Conservation (phyloP, 2,888 invertebrate species). For the Lissocephala sabroskyi region DNA sequence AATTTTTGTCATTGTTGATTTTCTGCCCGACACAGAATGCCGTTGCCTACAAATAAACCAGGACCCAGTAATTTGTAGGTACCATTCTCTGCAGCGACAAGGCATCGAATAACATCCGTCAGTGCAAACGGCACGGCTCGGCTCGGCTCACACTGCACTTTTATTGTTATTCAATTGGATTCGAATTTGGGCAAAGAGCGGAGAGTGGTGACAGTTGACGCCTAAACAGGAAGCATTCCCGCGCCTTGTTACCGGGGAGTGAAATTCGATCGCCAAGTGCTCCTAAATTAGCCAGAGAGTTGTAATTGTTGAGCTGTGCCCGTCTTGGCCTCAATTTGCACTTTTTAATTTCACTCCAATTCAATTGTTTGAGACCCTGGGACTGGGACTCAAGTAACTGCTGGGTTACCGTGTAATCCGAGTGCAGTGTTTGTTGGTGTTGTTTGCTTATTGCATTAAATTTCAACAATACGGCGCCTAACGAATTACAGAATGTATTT, state of each 20-base stretch:
- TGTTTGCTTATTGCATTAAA: conserved; percentile 62
- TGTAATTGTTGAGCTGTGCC: conserved; percentile 22
- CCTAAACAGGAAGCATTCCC: conserved; percentile 55
- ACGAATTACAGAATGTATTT: too few relatives aligned
- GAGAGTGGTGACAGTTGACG: conserved; percentile 54
- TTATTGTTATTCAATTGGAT: conserved; percentile 70
- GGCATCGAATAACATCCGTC: conserved; percentile 63
- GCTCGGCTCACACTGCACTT: conserved; percentile 49
- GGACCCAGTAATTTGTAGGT: conserved; percentile 53
- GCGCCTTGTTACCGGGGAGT: conserved; percentile 13
- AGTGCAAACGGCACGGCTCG: too few relatives aligned
- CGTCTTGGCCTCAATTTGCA: conserved; percentile 29
- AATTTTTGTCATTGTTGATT: conserved; percentile 45
- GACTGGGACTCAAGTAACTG: conserved; percentile 2
- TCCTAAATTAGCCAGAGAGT: conserved; percentile 51
- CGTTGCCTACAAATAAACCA: conserved; percentile 19
- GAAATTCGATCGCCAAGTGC: conserved; percentile 42
- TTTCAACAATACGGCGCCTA: conserved; percentile 59
- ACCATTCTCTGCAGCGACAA: conserved; percentile 31
- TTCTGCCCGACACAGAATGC: conserved; percentile 45
- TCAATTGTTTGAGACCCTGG: conserved; percentile 23
- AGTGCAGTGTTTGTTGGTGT: conserved; percentile 49
- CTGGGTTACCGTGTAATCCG: conserved; percentile 41
- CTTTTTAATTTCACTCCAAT: conserved; percentile 25
- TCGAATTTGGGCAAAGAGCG: conserved; percentile 41